Percentiles rank a stretch among this genome's conserved stretches.
These are phyloP conservation scores for Gymnoscopelus microlampas DNA, from an alignment of 2,797 vertebrate species.

Conservation along the genomic window DNA sequence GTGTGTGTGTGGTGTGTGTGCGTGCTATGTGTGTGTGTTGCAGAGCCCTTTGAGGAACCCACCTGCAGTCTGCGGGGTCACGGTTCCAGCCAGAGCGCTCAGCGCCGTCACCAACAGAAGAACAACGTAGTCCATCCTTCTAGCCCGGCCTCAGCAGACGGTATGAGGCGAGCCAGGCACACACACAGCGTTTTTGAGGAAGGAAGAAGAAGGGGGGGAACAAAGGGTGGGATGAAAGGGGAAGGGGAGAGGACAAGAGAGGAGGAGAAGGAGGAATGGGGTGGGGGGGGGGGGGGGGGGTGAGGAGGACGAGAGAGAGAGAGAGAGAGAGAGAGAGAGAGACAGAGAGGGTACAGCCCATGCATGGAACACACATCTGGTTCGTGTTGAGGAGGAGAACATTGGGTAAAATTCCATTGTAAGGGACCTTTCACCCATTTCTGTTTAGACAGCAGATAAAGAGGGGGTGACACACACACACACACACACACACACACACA, in stretches of 20 bases:
- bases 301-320: conserved; percentile 24
- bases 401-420: conserved; percentile 72
- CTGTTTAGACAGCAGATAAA: conserved; percentile 64
- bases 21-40: no score
- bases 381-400: conserved; percentile 73
- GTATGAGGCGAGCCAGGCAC: conserved; percentile 67
- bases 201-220: conserved; percentile 37
- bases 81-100: conserved; percentile 70
- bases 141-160: conserved; percentile 56
- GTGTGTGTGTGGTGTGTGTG: no score
- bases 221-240: neutral
- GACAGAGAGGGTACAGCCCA: conserved; percentile 55
- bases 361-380: conserved; percentile 77
- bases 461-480: conserved; percentile 24
- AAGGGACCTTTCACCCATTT: conserved; percentile 85
- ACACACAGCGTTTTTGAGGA: conserved; percentile 66
- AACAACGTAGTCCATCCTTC: conserved; percentile 73
- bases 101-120: conserved; percentile 76
- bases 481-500: conserved; percentile 11
- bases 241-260: neutral
- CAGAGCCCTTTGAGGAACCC: conserved; percentile 27
- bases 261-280: conserved; percentile 4
- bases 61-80: conserved; percentile 69
- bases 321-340: conserved; percentile 21
- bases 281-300: conserved; percentile 2